Evolutionary conservation across 1,140 invertebrate genomes (phyloP).

Genomic region (Tenebrio molitor): DNA sequence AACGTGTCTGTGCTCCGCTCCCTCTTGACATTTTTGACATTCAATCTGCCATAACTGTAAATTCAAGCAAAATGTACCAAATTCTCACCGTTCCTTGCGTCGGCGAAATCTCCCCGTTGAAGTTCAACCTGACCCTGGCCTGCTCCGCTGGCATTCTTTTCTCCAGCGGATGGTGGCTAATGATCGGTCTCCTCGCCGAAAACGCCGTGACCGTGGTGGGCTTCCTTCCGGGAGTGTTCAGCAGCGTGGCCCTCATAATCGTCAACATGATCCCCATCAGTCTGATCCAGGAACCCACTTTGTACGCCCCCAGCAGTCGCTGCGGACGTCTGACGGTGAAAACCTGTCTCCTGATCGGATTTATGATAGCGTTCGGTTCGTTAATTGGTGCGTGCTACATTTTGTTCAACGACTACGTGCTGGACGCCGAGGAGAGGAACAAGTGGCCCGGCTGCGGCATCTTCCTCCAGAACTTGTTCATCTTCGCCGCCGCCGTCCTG

Average conservation of each 20-base stretch:
- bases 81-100: not conserved
- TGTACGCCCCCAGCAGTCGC: not conserved
- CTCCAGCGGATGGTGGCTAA: constrained; percentile 2
- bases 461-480: constrained; percentile 2
- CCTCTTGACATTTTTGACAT: no score
- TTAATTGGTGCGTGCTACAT: constrained; percentile 11
- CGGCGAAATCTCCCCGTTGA: not conserved
- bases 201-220: not conserved
- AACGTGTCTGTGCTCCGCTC: no score
- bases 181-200: not conserved
- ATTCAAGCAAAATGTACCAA: no score
- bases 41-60: no score
- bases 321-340: not conserved
- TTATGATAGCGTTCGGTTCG: constrained; percentile 16
- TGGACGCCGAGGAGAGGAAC: not conserved
- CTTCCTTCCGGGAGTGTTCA: constrained; percentile 9
- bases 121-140: not conserved
- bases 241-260: not conserved
- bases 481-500: not conserved
- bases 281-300: not conserved
- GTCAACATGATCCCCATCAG: constrained; percentile 3
- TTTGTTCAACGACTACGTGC: not conserved
- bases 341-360: constrained; percentile 17
- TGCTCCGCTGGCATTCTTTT: not conserved
- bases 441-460: constrained; percentile 16